Evolutionary conservation across 2,888 invertebrate genomes (phyloP), one percentile per base, ranked within the genome.

Genomic region (Tholera decimalis): DNA sequence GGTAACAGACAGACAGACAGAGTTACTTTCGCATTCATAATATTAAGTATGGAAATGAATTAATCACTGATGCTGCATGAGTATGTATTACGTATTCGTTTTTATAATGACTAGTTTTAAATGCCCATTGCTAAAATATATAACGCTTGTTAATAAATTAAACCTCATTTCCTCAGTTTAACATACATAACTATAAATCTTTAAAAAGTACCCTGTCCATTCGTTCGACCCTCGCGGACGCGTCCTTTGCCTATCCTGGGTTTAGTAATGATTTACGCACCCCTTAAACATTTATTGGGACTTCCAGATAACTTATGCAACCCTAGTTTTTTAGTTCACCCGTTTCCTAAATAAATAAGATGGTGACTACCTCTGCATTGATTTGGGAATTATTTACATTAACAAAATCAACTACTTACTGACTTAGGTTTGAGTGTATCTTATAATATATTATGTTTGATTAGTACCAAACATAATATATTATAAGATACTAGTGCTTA

Each of bases 201-300:
- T 41, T 50, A 15, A 51, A 57, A 71, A 66, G 2, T 57, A 63
- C 76, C 82, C 9, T 59, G 47, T 79, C 82, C 68, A 71, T 68
- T 66, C 26, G 39, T 80, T 82, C 65, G 41, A 37, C 28, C 37
- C 30, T 80, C 69, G 15, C 33, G 9, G 50, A n/a, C 57, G 28
- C 65, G 65, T 78, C 80, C 80, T 73, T 73, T 73, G 60, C 73
- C 71, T 73, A 82, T 75, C 65, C 72, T 64, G 83, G 85, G 82
- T 81, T 79, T 83, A 81, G 89, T 90, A 91, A 93, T 92, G 92
- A 93, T 92, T 92, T 92, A 92, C 91, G 89, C 88, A 81, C 88
- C 89, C 88, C 88, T 92, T 89, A 91, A 92, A 91, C 91, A 92
- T 92, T 92, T 91, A 92, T 91, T 88, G 88, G 85, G 82, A 86